Conservation (phyloP, 1,140 invertebrate genomes). For the Pogonognathellus flavescens region DNA sequence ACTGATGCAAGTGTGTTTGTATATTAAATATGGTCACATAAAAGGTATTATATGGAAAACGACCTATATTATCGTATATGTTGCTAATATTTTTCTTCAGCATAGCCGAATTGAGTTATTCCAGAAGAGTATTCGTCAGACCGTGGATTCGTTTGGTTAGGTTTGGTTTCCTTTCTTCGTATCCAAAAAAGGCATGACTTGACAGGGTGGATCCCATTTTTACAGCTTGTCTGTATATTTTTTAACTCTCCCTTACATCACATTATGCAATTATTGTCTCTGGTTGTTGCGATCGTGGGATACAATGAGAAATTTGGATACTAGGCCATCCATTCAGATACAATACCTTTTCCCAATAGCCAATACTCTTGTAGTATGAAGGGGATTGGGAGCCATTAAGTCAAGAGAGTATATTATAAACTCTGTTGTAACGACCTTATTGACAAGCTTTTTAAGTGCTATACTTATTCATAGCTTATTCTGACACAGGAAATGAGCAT, state of each 20-base stretch:
- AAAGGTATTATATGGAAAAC: neutral
- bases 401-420: no score
- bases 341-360: no score
- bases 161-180: slow-evolving; percentile 48
- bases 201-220: slow-evolving; percentile 53
- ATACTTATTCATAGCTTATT: neutral
- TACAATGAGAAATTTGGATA: slow-evolving; percentile 18
- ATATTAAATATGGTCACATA: neutral
- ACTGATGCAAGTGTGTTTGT: no score
- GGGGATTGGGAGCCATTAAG: no score
- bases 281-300: slow-evolving; percentile 5
- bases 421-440: no score
- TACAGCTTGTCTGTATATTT: slow-evolving; percentile 43
- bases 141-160: slow-evolving; percentile 31
- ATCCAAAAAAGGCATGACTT: slow-evolving; percentile 38
- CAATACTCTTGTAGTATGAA: no score
- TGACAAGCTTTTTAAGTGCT: no score
- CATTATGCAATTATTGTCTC: slow-evolving; percentile 36
- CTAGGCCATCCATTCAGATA: neutral
- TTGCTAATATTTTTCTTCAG: neutral
- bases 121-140: slow-evolving; percentile 44
- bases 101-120: slow-evolving; percentile 33
- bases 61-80: neutral
- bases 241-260: slow-evolving; percentile 40
- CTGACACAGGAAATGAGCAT: neutral